A percentile compares a stretch with the other conserved stretches of the same genome.
Evolutionary conservation across 2,888 invertebrate genomes (phyloP).

Genomic region (Bugula neritina): DNA sequence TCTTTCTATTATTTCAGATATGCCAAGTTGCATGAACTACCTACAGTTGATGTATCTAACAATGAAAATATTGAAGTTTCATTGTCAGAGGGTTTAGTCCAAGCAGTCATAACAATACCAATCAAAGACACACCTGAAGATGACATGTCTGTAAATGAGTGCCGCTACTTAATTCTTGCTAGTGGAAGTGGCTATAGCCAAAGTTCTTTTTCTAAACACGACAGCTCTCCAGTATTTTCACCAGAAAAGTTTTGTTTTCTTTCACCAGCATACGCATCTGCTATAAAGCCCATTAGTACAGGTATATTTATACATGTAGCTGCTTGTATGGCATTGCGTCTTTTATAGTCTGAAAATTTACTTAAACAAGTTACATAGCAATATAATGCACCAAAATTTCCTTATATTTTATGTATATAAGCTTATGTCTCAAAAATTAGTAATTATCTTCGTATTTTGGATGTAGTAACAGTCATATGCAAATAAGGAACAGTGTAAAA

Average conservation of each 20-base stretch:
- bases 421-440: too few relatives aligned
- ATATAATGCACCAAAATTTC: too few relatives aligned
- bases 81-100: background rate
- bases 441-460: too few relatives aligned
- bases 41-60: background rate
- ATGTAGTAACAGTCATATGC: too few relatives aligned
- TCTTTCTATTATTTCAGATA: background rate
- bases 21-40: background rate
- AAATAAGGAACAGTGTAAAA: too few relatives aligned
- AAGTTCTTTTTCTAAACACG: constrained; percentile 28
- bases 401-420: too few relatives aligned
- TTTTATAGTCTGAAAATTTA: too few relatives aligned
- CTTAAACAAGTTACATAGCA: too few relatives aligned
- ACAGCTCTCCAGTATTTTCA: background rate
- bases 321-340: too few relatives aligned
- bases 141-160: constrained; percentile 35
- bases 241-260: constrained; percentile 3
- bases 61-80: background rate
- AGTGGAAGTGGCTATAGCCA: constrained; percentile 32
- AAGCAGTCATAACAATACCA: background rate
- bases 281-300: too few relatives aligned
- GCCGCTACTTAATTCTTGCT: constrained; percentile 40
- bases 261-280: background rate
- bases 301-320: too few relatives aligned
- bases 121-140: background rate